Evolutionary conservation across 2,888 invertebrate genomes (phyloP), one percentile per base, ranked within the genome.

Genomic region (Drosophila ezoana): DNA sequence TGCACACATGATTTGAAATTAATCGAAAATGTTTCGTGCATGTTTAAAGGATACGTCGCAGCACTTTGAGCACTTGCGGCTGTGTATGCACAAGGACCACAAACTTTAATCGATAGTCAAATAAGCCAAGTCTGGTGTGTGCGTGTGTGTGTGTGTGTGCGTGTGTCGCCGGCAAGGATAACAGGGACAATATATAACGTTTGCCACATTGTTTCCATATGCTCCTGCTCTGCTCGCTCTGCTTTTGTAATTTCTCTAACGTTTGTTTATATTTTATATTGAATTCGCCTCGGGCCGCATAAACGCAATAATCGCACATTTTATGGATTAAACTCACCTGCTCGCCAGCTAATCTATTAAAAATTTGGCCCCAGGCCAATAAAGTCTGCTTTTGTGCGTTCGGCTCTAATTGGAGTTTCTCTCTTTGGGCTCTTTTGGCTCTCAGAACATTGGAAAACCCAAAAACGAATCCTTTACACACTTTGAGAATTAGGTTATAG

Each of bases 321-420:
- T 88, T 89, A 86, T 87, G 88, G 88, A 88, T 88, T 88, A 88
- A 88, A 89, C 82, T 88, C 88, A 89, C 88, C 89, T 89, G 87
- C 66, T 69, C 65, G 45, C 58, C 72, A 76, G 84, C 77, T 88
- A 87, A 87, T 89, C 89, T 89, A 84, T 77, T 63, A 61, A 60
- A 66, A 66, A 73, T 78, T 16, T 60, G 37, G 61, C 69, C 49
- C 14, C 11, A 10, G 49, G 57, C 1, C 61, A 23, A 13, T 20
- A 18, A 47, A 16, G 23, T 52, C 75, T 52, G 63, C 44, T 64
- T 37, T 28, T 63, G 32, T 63, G 49, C 37, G 11, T 16, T 58
- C 28, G 18, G 32, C 37, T 63, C 9, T 63, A 63, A 63, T 63
- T 63, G 65, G 16, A 64, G 37, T 63, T 63, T 63, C 20, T 38